Conservation (phyloP, 2,797 vertebrate species). For the Amazona ochrocephala region DNA sequence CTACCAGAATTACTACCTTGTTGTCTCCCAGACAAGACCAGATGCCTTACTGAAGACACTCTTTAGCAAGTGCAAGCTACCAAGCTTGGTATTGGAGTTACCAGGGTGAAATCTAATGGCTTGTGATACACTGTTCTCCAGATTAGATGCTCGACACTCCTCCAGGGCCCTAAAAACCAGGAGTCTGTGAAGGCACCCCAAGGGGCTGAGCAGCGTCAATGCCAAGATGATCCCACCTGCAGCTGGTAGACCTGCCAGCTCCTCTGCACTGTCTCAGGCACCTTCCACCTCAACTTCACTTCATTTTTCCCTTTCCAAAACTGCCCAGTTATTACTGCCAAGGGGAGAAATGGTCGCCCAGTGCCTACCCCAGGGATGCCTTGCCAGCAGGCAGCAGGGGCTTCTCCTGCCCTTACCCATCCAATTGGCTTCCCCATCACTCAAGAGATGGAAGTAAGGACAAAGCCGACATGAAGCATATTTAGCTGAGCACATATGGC, state of each 20-base stretch:
- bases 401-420: background rate
- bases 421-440: background rate
- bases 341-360: background rate
- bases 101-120: background rate
- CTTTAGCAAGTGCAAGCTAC: background rate
- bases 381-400: too few species aligned
- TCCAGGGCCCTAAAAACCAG: background rate
- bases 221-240: background rate
- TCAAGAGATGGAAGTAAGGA: accelerated
- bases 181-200: background rate
- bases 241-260: background rate
- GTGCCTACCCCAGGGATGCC: background rate
- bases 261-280: background rate
- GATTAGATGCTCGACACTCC: background rate
- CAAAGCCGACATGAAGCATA: accelerated
- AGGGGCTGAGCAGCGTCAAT: background rate
- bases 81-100: accelerated
- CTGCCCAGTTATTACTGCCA: background rate
- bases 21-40: background rate
- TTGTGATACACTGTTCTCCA: background rate
- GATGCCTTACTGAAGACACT: background rate
- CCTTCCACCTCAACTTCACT: background rate
- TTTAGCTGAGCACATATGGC: background rate
- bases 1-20: background rate
- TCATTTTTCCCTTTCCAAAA: background rate